Conservation (phyloP, 2,113 vertebrate genomes). For the Rhinopithecus roxellana region DNA sequence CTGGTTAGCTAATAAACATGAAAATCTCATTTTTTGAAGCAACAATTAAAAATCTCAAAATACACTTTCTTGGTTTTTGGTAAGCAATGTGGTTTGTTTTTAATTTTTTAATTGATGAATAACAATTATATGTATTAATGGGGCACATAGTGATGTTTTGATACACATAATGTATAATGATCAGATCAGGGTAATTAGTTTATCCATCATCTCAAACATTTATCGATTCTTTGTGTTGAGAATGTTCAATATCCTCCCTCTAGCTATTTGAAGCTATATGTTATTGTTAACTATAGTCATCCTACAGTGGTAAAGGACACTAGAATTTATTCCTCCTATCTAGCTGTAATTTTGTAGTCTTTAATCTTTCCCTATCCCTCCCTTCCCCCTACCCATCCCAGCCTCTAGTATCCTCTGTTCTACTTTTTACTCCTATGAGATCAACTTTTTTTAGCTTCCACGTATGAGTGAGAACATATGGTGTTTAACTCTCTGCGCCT, state of each 20-base stretch:
- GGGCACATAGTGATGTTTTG: background rate
- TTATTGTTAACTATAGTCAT: background rate
- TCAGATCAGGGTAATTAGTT: background rate
- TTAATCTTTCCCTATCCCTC: background rate
- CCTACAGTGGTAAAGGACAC: background rate
- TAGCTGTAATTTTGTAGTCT: background rate
- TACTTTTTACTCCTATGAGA: background rate
- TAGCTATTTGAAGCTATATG: background rate
- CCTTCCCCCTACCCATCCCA: background rate
- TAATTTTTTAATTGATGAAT: background rate
- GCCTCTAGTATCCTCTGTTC: background rate
- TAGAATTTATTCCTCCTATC: background rate
- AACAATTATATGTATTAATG: background rate
- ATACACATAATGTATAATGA: background rate
- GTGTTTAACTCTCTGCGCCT: background rate
- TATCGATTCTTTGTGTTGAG: background rate
- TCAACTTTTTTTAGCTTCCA: background rate
- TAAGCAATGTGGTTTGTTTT: background rate
- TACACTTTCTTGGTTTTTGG: background rate
- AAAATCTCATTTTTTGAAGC: background rate
- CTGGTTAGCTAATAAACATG: background rate
- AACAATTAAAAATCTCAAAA: background rate
- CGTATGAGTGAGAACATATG: background rate
- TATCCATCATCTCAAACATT: background rate
- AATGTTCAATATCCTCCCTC: background rate